phyloP scores from a whole-genome alignment of 2,797 vertebrate species.

The Ceryle rudis region DNA sequence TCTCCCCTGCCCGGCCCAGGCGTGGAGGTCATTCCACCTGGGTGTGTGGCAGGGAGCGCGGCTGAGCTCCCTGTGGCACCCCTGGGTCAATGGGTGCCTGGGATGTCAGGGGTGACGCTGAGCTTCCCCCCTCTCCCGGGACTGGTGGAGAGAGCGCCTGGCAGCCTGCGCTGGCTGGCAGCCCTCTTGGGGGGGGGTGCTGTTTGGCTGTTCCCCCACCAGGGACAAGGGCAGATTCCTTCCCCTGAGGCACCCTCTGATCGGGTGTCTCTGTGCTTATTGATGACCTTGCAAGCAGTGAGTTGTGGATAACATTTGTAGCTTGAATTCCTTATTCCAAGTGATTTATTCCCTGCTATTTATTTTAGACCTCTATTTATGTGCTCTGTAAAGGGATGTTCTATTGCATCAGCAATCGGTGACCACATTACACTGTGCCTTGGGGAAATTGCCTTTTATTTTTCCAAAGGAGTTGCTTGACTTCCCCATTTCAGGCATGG shows the following conservation, averaged over 20 bases:
- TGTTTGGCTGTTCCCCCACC: not conserved
- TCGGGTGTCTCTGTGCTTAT: not conserved
- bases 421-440: not conserved
- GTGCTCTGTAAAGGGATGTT: not conserved
- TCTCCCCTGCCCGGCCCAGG: rapidly evolving
- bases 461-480: not conserved
- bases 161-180: not conserved
- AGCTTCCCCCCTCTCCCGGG: not conserved
- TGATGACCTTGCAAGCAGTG: not conserved
- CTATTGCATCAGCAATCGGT: not conserved
- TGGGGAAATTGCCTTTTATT: not conserved
- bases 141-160: rapidly evolving
- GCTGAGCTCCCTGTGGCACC: not conserved
- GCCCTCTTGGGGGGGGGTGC: not conserved
- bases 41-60: not conserved
- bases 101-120: not conserved
- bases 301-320: not conserved
- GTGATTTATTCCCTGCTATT: not conserved
- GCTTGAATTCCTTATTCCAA: not conserved
- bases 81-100: rapidly evolving
- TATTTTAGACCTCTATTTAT: not conserved
- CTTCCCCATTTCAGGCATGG: not conserved
- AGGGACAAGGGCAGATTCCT: not conserved
- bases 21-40: rapidly evolving
- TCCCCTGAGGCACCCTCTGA: not conserved